Base-by-base conservation (phyloP, 2,797 vertebrate genomes). In the Acrossocheilus wenchowensis region DNA sequence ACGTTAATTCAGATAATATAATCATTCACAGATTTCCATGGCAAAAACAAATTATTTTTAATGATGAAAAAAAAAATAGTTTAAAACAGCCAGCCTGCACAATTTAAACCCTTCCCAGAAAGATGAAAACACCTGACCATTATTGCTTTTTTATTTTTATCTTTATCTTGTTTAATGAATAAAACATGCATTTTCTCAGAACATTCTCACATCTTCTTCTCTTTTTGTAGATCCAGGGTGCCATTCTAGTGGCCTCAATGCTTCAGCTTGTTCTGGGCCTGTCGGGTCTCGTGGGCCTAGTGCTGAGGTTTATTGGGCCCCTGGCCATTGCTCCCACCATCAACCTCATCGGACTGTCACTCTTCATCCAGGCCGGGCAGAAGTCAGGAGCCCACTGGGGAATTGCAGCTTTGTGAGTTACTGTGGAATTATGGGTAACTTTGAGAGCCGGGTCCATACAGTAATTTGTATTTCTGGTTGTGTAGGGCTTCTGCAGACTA, bases 371-470 rank as follows among this genome's bases (percentile, higher is more conserved):
- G 80, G 95, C 96, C 15, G 96, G 96, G n/a, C 95, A 95, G 91
- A 96, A 96, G 91, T 96, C 93, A 19, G 96, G 96, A 71, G 90
- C 91, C 36, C 96, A 97, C 91, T 96, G 96, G 96, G 96, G 96
- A 36, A 95, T 97, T 41, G 92, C 96, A 39, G 94, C 94, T 69
- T 89, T 96, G 96, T 96, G 91, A 95, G 95, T 96, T 43, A 72
- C 68, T 50, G 75, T 14, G 6, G 15, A 77, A 39, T 41, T 64
- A 50, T 19, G 26, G 3, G 30, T 68, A 78, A 69, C 5, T 48
- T 15, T 9, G 48, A 48, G 54, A 48, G 43, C 23, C 0, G 36
- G 43, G 36, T 45, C 26, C 8, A 17, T 39, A 34, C 9, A 23
- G 2, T 62, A 68, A 52, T 50, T 21, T 81, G 41, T 34, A 66